Percentiles rank a stretch among this genome's conserved stretches.
Conservation (phyloP, 2,113 vertebrate species). For the Dunckerocampus dactyliophorus region DNA sequence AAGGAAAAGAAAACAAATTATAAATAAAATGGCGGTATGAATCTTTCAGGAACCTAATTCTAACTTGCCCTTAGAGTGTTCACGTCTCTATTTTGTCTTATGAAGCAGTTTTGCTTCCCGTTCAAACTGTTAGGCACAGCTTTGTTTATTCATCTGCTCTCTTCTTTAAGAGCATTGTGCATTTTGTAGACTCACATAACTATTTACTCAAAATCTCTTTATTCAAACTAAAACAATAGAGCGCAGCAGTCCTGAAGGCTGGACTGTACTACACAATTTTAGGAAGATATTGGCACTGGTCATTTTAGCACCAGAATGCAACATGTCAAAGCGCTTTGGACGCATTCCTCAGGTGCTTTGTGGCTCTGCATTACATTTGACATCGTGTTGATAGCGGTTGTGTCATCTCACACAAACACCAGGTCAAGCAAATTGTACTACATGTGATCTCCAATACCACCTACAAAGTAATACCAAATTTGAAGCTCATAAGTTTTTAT, state of each 20-base stretch:
- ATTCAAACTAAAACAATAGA: conserved; percentile 29
- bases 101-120: conserved; percentile 69
- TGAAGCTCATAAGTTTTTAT: too few relatives aligned
- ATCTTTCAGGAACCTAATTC: conserved; percentile 73
- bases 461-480: not conserved
- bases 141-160: conserved; percentile 55
- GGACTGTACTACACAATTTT: conserved; percentile 47
- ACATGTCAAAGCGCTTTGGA: conserved; percentile 44
- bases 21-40: conserved; percentile 74
- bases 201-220: not conserved
- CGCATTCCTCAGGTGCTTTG: conserved; percentile 61
- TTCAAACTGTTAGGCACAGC: conserved; percentile 62
- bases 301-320: conserved; percentile 60
- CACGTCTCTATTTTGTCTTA: conserved; percentile 68
- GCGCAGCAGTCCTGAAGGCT: conserved; percentile 23
- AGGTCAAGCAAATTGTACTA: conserved; percentile 30
- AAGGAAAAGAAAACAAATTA: conserved; percentile 72
- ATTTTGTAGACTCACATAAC: conserved; percentile 60
- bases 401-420: conserved; percentile 33
- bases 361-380: conserved; percentile 62
- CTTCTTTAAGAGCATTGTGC: conserved; percentile 55
- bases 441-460: conserved; percentile 6
- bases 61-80: conserved; percentile 67
- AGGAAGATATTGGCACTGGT: conserved; percentile 33
- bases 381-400: conserved; percentile 49